Conservation (phyloP, 1,140 invertebrate genomes). For the Euura saliciscinereae region DNA sequence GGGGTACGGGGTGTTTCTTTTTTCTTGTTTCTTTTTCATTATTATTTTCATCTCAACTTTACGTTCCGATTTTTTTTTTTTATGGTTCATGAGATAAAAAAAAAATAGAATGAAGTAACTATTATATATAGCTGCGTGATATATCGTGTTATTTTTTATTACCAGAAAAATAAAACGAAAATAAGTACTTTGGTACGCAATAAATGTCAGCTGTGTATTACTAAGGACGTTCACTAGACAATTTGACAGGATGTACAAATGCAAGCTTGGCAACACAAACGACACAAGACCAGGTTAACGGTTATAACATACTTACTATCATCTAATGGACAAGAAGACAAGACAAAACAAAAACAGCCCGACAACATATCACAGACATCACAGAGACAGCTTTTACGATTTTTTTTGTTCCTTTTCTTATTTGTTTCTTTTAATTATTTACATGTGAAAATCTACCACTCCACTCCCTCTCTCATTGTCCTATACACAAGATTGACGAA, state of each 20-base stretch:
- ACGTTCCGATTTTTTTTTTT: conserved; percentile 11
- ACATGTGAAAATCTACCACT: background rate
- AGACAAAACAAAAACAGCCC: conserved; percentile 47
- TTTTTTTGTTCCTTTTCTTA: conserved; percentile 11
- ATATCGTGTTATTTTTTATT: conserved; percentile 3
- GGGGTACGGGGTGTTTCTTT: conserved; percentile 38
- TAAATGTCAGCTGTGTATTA: conserved; percentile 16
- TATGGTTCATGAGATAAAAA: background rate
- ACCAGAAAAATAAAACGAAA: no score
- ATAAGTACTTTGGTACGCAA: conserved; percentile 30
- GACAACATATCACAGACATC: conserved; percentile 13
- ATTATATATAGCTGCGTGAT: background rate
- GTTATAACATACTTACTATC: conserved; percentile 19
- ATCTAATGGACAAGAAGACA: conserved; percentile 51
- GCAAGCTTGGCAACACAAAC: conserved; percentile 55
- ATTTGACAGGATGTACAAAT: conserved; percentile 48
- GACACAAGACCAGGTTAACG: conserved; percentile 47
- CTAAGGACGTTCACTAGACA: conserved; percentile 40
- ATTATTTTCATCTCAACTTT: conserved; percentile 4
- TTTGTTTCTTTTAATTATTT: background rate
- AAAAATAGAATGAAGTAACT: background rate
- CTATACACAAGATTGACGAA: background rate
- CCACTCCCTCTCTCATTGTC: background rate
- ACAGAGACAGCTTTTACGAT: conserved; percentile 5
- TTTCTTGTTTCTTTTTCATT: conserved; percentile 22